A percentile compares a stretch with the other conserved stretches of the same genome.
Evolutionary conservation across 2,888 invertebrate genomes (phyloP).

Genomic region (Steinernema scapterisci): DNA sequence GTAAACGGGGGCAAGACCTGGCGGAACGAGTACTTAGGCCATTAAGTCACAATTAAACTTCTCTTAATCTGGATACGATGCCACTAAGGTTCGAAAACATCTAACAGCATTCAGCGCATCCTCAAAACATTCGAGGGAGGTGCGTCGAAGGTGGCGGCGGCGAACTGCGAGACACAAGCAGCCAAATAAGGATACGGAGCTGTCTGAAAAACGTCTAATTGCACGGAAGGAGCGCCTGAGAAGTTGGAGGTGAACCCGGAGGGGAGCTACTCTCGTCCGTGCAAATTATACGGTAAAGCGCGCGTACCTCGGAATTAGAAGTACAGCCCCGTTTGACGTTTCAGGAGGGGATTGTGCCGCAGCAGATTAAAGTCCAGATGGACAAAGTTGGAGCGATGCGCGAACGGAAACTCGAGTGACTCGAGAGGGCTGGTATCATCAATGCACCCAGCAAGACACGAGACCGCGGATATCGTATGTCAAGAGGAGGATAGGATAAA

Average conservation of each 20-base stretch:
- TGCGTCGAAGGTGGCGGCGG: not conserved
- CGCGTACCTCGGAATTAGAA: not conserved
- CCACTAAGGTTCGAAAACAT: slow-evolving; percentile 9
- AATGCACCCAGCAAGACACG: not conserved
- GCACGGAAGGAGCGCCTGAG: too few species aligned
- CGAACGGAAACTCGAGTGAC: not conserved
- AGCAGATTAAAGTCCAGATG: too few species aligned
- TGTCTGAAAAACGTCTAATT: too few species aligned
- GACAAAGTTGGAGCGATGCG: too few species aligned
- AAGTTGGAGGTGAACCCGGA: too few species aligned
- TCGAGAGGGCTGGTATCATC: not conserved
- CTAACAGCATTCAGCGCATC: not conserved
- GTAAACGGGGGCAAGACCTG: not conserved
- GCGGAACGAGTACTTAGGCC: not conserved
- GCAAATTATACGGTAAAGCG: not conserved
- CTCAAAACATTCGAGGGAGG: slow-evolving; percentile 19
- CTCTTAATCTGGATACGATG: slow-evolving; percentile 22
- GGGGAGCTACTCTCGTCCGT: not conserved
- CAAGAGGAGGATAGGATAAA: slow-evolving; percentile 6
- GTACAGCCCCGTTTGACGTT: not conserved
- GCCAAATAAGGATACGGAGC: too few species aligned
- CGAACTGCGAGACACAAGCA: not conserved
- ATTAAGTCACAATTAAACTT: slow-evolving; percentile 26
- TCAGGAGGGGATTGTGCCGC: not conserved
- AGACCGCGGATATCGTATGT: slow-evolving; percentile 21